A percentile compares a stretch with the other conserved stretches of the same genome.
phyloP scores from a whole-genome alignment of 2,888 invertebrate species.

The Mythimna albipuncta region DNA sequence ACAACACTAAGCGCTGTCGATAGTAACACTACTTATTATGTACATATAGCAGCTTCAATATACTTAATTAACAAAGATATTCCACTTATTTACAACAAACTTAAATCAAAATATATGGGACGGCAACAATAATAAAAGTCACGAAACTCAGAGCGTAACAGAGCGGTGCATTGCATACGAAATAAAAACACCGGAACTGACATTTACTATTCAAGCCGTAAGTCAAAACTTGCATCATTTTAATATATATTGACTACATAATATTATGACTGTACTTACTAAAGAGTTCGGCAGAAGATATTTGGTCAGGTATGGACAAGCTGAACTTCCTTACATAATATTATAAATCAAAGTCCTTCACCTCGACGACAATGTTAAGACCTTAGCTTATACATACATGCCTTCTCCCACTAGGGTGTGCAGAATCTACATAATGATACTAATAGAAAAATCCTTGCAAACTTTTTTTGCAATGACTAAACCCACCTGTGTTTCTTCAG shows the following conservation, averaged over 20 bases:
- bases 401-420: too few relatives aligned
- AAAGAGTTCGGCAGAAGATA: not conserved
- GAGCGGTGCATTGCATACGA: slow-evolving; percentile 37
- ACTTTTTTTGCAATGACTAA: too few relatives aligned
- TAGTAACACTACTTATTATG: not conserved
- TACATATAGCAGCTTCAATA: not conserved
- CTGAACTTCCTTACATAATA: too few relatives aligned
- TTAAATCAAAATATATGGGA: not conserved
- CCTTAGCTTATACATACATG: too few relatives aligned
- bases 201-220: slow-evolving; percentile 37
- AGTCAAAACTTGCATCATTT: slow-evolving; percentile 49
- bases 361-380: too few relatives aligned
- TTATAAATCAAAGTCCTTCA: too few relatives aligned
- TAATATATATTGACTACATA: slow-evolving; percentile 43
- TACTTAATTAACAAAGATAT: not conserved
- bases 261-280: not conserved
- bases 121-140: slow-evolving; percentile 5
- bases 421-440: too few relatives aligned
- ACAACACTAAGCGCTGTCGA: too few relatives aligned
- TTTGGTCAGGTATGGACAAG: not conserved
- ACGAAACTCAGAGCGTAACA: slow-evolving; percentile 3
- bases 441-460: too few relatives aligned
- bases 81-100: not conserved
- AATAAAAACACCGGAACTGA: slow-evolving; percentile 54
- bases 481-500: too few relatives aligned